Evolutionary conservation across 2,113 vertebrate genomes (phyloP), one percentile per base, ranked within the genome.

Genomic region (Heloderma charlesbogerti): DNA sequence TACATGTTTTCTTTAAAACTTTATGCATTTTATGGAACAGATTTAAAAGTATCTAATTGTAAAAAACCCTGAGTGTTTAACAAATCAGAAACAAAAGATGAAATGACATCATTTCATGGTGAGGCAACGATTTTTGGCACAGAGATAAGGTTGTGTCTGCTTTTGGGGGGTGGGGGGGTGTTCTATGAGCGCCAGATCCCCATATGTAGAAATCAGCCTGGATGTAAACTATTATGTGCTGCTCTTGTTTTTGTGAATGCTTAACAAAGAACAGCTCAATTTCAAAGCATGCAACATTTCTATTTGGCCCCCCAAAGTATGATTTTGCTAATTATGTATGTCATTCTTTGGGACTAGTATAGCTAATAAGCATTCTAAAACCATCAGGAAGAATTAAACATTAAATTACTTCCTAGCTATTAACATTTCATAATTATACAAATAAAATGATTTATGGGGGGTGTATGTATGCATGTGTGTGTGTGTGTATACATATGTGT

Each of bases 41-140:
- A 54, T 81, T 57, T 87, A 29, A 86, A 22, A n/a, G 54, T 16
- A 72, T n/a, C 40, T 40, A 84, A 43, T 43, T 27, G 18, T 80
- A 29, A 74, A 86, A 80, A 43, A 60, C 31, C 27, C 60, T 34
- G 34, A 82, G n/a, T 84, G 37, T 84, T 88, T 80, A 88, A 67
- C 8, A 88, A 67, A 67, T 67, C 51, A 16, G 29, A 12, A 57
- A 57, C 25, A 15, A 45, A 83, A 83, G 57, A 40, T 40, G 57
- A 54, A 63, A 88, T 67, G 2, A 67, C 3, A 48, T 81, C 40
- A 88, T 27, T 27, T 6, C 27, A 84, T 9, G n/a, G 60, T 0
- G 16, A 51, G 27, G 6, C 75, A 78, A 48, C 75, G 8, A 22
- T 27, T 20, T 45, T 20, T 45, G 6, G 48, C 6, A 20, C 63